Conservation (phyloP, 2,888 invertebrate species). For the Sepiola atlantica region DNA sequence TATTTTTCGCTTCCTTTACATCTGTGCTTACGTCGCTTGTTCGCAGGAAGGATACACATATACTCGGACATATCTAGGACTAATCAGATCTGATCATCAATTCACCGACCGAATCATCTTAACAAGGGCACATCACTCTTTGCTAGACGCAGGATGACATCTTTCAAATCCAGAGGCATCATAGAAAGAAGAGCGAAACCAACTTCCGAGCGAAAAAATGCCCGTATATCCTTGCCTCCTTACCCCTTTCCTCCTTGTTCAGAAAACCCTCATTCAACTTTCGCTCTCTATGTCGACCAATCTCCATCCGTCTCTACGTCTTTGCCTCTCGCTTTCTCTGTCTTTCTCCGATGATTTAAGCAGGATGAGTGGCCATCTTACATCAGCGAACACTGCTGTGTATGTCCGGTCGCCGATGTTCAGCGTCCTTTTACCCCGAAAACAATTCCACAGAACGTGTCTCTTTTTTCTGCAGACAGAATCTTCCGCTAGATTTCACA, state of each 20-base stretch:
- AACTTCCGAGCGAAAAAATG: not conserved
- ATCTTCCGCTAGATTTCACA: not conserved
- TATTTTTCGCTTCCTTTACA: not conserved
- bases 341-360: not conserved
- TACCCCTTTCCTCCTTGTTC: not conserved
- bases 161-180: not conserved
- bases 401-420: not conserved
- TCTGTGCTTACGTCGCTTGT: not conserved
- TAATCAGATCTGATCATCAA: not conserved
- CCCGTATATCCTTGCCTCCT: not conserved
- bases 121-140: conserved; percentile 8
- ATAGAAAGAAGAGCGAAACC: not conserved
- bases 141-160: not conserved
- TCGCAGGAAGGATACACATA: no score
- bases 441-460: not conserved
- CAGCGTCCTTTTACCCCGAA: not conserved
- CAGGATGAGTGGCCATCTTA: not conserved
- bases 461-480: not conserved
- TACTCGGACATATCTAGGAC: no score
- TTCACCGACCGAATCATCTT: not conserved
- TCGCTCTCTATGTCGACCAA: not conserved
- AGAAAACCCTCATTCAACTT: not conserved
- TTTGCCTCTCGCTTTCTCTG: not conserved
- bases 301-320: not conserved
- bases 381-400: not conserved